phyloP scores from a whole-genome alignment of 2,113 vertebrate genomes.

The Microtus richardsoni region DNA sequence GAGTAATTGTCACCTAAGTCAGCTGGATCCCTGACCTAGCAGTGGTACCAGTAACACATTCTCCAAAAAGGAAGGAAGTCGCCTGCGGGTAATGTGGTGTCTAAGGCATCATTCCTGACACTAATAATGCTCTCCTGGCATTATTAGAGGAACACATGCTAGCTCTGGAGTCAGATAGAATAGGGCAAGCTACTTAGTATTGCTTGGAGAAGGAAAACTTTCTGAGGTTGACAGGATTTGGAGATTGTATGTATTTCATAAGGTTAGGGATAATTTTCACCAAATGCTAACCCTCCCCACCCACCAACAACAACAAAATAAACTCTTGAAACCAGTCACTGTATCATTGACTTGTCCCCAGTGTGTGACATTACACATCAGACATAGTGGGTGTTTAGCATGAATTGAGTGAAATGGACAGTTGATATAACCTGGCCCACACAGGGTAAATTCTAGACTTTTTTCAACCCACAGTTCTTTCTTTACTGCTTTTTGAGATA shows the following conservation, averaged over 20 bases:
- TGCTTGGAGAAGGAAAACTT: background rate
- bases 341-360: background rate
- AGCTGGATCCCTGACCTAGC: background rate
- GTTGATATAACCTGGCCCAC: background rate
- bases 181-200: background rate
- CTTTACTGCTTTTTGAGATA: background rate
- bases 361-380: background rate
- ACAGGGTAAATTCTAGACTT: background rate
- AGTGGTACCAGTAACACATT: background rate
- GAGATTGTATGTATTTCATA: background rate
- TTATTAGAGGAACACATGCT: background rate
- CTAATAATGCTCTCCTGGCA: background rate
- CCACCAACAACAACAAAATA: too few relatives aligned
- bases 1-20: background rate
- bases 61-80: slow-evolving; percentile 47
- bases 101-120: background rate
- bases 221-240: background rate
- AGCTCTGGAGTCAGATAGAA: background rate
- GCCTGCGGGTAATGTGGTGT: background rate
- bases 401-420: background rate
- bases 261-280: background rate
- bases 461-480: background rate
- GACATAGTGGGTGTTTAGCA: background rate
- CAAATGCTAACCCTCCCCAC: background rate
- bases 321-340: background rate